These are phyloP conservation scores for Setipinna tenuifilis DNA, from an alignment of 2,797 vertebrate genomes.

Conservation along the genomic window DNA sequence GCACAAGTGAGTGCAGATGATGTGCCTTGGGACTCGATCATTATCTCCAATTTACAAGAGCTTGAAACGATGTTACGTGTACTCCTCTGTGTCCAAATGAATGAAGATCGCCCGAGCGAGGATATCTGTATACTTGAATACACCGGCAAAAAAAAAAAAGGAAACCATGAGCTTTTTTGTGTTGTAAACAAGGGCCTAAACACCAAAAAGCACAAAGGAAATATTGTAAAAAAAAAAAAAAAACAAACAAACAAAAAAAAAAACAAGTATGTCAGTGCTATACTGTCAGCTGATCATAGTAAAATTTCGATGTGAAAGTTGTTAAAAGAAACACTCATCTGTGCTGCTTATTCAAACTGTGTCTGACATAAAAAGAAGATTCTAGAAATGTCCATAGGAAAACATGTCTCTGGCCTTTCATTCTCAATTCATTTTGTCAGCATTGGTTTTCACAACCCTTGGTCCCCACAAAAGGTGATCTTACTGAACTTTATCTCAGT, in stretches of 20 bases:
- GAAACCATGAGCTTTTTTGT: neutral
- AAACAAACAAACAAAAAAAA: neutral
- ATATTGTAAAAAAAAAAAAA: neutral
- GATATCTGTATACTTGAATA: neutral
- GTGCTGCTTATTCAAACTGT: neutral
- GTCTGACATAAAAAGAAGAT: neutral
- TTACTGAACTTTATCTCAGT: neutral
- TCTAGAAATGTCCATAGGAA: neutral
- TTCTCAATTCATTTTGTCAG: neutral
- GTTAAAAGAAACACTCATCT: neutral
- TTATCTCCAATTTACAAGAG: neutral
- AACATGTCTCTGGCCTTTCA: neutral
- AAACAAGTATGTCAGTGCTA: neutral
- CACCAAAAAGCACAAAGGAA: constrained; percentile 3
- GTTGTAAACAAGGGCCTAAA: neutral
- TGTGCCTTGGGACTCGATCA: neutral
- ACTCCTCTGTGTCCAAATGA: constrained; percentile 9
- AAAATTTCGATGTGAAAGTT: neutral
- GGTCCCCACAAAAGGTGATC: neutral
- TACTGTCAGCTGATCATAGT: neutral
- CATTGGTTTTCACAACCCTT: neutral
- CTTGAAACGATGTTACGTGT: neutral
- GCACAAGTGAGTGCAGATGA: neutral
- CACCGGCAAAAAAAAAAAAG: neutral
- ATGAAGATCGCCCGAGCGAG: neutral